Percentiles rank a stretch among this genome's conserved stretches.
phyloP scores from a whole-genome alignment of 1,140 invertebrate species.

The Achatina immaculata region DNA sequence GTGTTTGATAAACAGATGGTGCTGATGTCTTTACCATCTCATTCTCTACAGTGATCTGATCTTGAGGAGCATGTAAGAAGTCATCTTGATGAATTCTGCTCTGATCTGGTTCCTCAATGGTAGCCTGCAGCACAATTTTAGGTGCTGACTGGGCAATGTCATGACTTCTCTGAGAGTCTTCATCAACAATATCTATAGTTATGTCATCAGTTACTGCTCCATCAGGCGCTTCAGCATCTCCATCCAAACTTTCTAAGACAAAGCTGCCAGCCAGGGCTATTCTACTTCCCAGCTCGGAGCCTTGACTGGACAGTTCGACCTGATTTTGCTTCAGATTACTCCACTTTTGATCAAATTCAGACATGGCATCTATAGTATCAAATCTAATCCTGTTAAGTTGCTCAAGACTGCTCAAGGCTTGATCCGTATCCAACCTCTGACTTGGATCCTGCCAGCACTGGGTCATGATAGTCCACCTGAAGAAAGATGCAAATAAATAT shows the following conservation, averaged over 20 bases:
- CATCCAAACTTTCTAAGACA: background rate
- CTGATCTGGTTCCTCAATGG: background rate
- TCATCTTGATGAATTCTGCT: background rate
- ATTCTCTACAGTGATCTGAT: background rate
- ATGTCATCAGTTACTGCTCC: background rate
- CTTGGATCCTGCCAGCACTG: conserved; percentile 56
- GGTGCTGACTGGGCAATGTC: background rate
- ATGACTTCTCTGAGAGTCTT: background rate
- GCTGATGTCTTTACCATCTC: background rate
- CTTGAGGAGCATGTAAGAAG: background rate
- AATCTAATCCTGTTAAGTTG: conserved; percentile 38
- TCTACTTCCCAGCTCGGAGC: conserved; percentile 20
- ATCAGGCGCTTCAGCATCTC: background rate
- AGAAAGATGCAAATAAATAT: conserved; percentile 1
- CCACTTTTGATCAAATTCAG: conserved; percentile 60
- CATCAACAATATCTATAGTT: background rate
- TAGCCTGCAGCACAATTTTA: background rate
- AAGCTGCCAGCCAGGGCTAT: conserved; percentile 35
- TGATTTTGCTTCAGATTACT: conserved; percentile 44
- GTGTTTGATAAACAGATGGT: background rate
- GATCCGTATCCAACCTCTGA: conserved; percentile 52
- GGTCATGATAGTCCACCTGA: conserved; percentile 61
- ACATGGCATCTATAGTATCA: conserved; percentile 30
- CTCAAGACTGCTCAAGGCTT: conserved; percentile 51
- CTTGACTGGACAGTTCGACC: background rate